phyloP scores from a whole-genome alignment of 2,888 invertebrate genomes.

The Plusia festucae region DNA sequence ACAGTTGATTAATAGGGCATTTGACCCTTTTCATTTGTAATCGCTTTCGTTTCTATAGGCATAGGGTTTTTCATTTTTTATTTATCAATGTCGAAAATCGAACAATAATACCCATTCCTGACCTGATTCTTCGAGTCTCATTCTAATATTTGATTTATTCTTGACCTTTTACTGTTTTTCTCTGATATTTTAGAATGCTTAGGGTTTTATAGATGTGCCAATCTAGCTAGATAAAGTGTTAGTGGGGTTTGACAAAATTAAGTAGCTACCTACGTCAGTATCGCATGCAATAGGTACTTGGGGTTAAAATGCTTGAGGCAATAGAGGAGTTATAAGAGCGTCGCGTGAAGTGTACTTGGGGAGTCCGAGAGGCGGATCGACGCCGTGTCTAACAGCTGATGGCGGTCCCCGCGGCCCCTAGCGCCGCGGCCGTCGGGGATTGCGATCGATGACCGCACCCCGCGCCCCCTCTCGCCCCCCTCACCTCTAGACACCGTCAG shows the following conservation, averaged over 20 bases:
- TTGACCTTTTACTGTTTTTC: neutral
- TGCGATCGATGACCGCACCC: constrained; percentile 85
- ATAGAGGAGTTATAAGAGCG: constrained; percentile 50
- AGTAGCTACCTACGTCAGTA: constrained; percentile 14
- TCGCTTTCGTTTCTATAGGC: constrained; percentile 44
- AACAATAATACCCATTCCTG: neutral
- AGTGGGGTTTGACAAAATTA: neutral
- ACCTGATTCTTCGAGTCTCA: too few species aligned
- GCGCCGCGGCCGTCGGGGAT: constrained; percentile 73
- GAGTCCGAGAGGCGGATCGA: constrained; percentile 62
- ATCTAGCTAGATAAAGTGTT: neutral
- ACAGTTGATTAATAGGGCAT: constrained; percentile 67
- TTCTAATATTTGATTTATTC: too few species aligned
- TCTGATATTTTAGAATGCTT: neutral
- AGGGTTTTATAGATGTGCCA: neutral
- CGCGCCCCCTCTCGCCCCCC: constrained; percentile 68
- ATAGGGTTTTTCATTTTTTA: constrained; percentile 5
- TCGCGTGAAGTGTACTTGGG: constrained; percentile 51
- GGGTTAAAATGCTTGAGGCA: constrained; percentile 44
- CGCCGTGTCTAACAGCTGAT: constrained; percentile 82
- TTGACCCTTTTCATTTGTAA: constrained; percentile 52
- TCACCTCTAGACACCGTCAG: constrained; percentile 74
- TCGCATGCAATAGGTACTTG: constrained; percentile 36
- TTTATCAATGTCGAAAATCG: neutral
- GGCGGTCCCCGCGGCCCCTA: constrained; percentile 74